Conservation (phyloP, 2,888 invertebrate genomes). For the Nesidiocoris tenuis region DNA sequence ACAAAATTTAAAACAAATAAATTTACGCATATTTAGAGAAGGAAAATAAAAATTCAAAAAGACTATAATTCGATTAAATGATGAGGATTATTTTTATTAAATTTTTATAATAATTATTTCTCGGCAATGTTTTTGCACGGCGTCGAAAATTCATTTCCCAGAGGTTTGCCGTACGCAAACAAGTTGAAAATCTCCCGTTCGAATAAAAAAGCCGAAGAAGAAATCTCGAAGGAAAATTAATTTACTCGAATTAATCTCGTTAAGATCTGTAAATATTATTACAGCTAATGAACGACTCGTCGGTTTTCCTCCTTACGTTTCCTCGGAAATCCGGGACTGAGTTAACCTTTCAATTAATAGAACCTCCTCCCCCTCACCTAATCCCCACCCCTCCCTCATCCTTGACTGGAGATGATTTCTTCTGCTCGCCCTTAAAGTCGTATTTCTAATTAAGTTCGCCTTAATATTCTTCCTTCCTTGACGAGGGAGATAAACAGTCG, state of each 20-base stretch:
- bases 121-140: too few relatives aligned
- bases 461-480: constrained; percentile 6
- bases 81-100: too few relatives aligned
- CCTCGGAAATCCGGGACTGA: background rate
- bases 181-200: too few relatives aligned
- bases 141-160: too few relatives aligned
- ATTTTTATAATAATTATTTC: too few relatives aligned
- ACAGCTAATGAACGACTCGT: constrained; percentile 40
- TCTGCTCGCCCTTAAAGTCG: constrained; percentile 7
- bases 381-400: too few relatives aligned
- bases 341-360: constrained; percentile 28
- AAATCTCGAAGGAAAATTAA: constrained; percentile 27
- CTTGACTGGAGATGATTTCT: constrained; percentile 25
- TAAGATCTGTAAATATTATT: constrained; percentile 45
- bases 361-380: constrained; percentile 17
- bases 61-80: too few relatives aligned
- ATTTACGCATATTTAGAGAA: too few relatives aligned
- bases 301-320: background rate
- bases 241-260: constrained; percentile 44
- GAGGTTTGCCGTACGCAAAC: too few relatives aligned
- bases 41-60: too few relatives aligned
- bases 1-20: too few relatives aligned
- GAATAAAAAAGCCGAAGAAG: background rate
- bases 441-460: constrained; percentile 31
- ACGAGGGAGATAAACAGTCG: constrained; percentile 17